Evolutionary conservation across 2,888 invertebrate species (phyloP), one percentile per base, ranked within the genome.

Genomic region (Odiellus spinosus): DNA sequence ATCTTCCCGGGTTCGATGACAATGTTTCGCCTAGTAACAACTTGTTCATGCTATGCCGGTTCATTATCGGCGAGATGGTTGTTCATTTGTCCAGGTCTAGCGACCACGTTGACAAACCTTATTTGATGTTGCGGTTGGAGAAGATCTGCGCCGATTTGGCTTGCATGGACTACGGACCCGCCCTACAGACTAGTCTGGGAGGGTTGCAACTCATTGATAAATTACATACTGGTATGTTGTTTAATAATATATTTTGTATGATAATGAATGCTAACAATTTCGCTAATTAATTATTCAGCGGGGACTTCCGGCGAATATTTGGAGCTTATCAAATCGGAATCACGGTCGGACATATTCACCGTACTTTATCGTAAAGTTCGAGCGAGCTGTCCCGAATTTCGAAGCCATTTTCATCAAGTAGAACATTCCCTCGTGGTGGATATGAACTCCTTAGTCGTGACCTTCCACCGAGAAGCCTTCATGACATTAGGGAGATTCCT

Each of bases 311-410:
- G 83, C 14, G 78, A 82, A 60, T 82, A 82, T 59, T 64, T 83
- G 52, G 82, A 83, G 62, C 67, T 85, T 41, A 66, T 84, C 44
- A 76, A 77, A 42, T 80, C 79, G 34, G 59, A 62, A 42, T 54
- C 61, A n/a, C 58, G 59, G 21, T 55, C 58, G 17, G 81, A 83
- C 58, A 72, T 83, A 42, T 71, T 81, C 42, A 77, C 80, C 44
- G 63, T 83, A 47, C 69, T 82, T 4, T 84, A 82, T 61, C 73
- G 84, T 61, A 82, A 82, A 73, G 82, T 80, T 62, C 59, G 58
- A 40, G 79, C 82, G 0, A 76, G 77, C 58, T 85, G 85, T 63
- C 83, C 84, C 0, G 85, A 86, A 63, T 85, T 84, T 66, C 76
- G 78, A 59, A 73, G 76, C 0, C 78, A 81, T 60, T 86, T 84